Evolutionary conservation across 2,888 invertebrate genomes (phyloP).

Genomic region (Parnassius apollo): DNA sequence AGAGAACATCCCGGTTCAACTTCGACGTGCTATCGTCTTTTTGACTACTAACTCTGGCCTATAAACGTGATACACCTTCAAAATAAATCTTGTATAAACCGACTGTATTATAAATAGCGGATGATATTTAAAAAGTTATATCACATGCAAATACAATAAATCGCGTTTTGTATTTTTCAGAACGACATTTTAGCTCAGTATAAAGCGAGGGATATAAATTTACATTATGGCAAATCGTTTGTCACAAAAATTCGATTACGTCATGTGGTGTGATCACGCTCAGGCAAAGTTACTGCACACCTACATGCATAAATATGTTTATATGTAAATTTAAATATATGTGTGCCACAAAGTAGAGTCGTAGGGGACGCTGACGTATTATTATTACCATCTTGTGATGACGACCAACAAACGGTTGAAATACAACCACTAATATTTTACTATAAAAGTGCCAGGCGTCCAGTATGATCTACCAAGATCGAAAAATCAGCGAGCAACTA

Average conservation of each 20-base stretch:
- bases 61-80: slow-evolving; percentile 12
- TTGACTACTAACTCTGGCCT: slow-evolving; percentile 13
- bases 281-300: slow-evolving; percentile 1
- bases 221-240: slow-evolving; percentile 17
- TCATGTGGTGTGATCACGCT: slow-evolving; percentile 5
- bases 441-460: too few relatives aligned
- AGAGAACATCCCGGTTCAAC: slow-evolving; percentile 3
- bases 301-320: neutral
- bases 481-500: too few relatives aligned
- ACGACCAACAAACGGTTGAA: too few relatives aligned
- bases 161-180: slow-evolving; percentile 13
- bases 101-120: slow-evolving; percentile 11
- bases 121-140: slow-evolving; percentile 14
- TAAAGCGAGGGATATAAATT: slow-evolving; percentile 6
- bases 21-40: slow-evolving; percentile 4
- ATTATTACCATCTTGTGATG: too few relatives aligned
- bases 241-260: slow-evolving; percentile 14
- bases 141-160: slow-evolving; percentile 10
- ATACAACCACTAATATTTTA: too few relatives aligned
- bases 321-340: neutral
- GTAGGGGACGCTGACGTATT: too few relatives aligned
- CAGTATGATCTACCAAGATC: too few relatives aligned
- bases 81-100: slow-evolving; percentile 11
- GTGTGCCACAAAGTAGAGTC: too few relatives aligned
- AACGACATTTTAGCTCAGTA: slow-evolving; percentile 6